phyloP scores from a whole-genome alignment of 2,888 invertebrate species.

The Meiosimyza decipiens region DNA sequence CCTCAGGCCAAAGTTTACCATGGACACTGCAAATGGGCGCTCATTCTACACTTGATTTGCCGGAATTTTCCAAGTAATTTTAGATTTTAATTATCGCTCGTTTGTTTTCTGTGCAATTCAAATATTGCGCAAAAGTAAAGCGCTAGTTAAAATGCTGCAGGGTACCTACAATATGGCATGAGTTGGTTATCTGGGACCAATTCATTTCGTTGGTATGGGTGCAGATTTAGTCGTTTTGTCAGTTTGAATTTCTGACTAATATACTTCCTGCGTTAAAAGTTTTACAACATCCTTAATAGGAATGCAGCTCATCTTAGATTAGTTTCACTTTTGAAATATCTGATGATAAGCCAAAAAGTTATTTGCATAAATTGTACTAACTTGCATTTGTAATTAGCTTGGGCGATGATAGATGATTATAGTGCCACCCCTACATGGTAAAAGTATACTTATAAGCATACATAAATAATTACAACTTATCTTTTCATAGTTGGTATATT shows the following conservation, averaged over 20 bases:
- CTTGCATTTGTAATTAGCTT: too few species aligned
- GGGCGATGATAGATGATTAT: too few species aligned
- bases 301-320: too few species aligned
- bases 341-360: neutral
- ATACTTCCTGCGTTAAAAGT: neutral
- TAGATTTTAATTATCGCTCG: conserved; percentile 51
- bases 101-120: conserved; percentile 46
- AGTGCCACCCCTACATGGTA: too few species aligned
- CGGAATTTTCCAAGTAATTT: conserved; percentile 49
- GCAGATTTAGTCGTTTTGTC: neutral
- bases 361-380: neutral
- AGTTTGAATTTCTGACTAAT: neutral
- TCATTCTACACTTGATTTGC: neutral
- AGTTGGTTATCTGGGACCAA: neutral
- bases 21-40: neutral
- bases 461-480: too few species aligned
- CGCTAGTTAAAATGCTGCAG: too few species aligned
- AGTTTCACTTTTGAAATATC: too few species aligned
- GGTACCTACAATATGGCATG: too few species aligned
- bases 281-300: neutral
- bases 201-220: too few species aligned
- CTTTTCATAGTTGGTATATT: too few species aligned
- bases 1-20: neutral
- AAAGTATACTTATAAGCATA: too few species aligned
- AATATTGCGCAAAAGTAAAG: too few species aligned